Evolutionary conservation across 2,797 vertebrate species (phyloP).

Genomic region (Pseudotriccus pelzelni): DNA sequence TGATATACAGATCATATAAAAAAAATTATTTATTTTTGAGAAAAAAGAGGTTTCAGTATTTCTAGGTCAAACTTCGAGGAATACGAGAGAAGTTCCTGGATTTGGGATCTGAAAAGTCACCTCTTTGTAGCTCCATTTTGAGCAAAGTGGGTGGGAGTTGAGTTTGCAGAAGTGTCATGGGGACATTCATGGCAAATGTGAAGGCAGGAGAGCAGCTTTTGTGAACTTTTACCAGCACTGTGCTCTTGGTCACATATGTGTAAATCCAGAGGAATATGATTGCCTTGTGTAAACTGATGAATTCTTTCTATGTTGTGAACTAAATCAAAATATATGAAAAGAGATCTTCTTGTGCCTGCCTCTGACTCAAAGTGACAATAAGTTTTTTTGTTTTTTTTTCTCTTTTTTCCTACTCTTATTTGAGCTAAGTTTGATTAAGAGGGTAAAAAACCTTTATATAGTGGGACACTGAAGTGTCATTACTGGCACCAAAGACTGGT

Average conservation of each 20-base stretch:
- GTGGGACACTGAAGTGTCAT: not conserved
- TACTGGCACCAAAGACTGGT: not conserved
- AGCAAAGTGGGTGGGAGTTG: not conserved
- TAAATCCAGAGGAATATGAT: not conserved
- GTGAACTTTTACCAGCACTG: not conserved
- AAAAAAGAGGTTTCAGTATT: not conserved
- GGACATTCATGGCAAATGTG: conserved; percentile 1
- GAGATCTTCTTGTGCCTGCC: not conserved
- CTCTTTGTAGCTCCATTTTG: not conserved
- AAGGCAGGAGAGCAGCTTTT: not conserved
- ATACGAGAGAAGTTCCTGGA: not conserved
- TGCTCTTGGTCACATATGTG: not conserved
- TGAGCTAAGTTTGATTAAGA: not conserved
- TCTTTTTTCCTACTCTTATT: not conserved
- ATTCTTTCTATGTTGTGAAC: not conserved
- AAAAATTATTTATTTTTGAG: not conserved
- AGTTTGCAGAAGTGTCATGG: not conserved
- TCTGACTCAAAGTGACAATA: not conserved
- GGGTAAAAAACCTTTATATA: not conserved
- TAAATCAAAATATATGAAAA: not conserved
- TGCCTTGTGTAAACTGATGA: not conserved
- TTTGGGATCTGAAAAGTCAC: not conserved
- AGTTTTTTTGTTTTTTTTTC: not conserved
- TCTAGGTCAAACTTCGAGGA: not conserved
- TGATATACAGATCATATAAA: not conserved